phyloP scores from a whole-genome alignment of 2,113 vertebrate genomes.

The Calonectris borealis region DNA sequence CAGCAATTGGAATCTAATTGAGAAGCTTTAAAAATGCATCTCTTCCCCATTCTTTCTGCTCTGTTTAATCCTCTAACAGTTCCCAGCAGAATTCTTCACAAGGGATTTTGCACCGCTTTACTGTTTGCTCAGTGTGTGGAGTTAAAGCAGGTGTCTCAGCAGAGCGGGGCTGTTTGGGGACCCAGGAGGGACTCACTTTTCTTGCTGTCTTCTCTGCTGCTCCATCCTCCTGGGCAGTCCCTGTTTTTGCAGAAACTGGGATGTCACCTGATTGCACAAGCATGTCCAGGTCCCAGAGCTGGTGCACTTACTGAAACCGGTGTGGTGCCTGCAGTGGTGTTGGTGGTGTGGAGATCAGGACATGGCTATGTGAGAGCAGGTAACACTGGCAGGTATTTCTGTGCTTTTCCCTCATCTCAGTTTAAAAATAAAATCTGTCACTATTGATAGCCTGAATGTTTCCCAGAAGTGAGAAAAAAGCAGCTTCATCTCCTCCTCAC shows the following conservation, averaged over 20 bases:
- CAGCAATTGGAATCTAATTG: slow-evolving; percentile 44
- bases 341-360: not conserved
- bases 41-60: slow-evolving; percentile 40
- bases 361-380: not conserved
- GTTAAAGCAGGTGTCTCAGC: not conserved
- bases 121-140: not conserved
- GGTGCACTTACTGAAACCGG: not conserved
- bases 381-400: not conserved
- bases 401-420: not conserved
- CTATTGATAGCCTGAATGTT: not conserved
- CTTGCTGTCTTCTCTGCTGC: not conserved
- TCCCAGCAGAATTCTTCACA: not conserved
- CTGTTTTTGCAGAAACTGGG: not conserved
- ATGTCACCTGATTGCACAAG: not conserved
- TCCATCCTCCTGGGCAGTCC: not conserved
- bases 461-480: not conserved
- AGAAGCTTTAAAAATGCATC: slow-evolving; percentile 36
- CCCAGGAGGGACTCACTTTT: not conserved
- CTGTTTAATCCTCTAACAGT: slow-evolving; percentile 21
- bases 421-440: not conserved
- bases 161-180: not conserved
- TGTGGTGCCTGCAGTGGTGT: not conserved
- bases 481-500: not conserved
- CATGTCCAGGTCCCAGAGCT: not conserved
- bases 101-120: not conserved